Evolutionary conservation across 2,797 vertebrate genomes (phyloP).

Genomic region (Sebastes paucispinis): DNA sequence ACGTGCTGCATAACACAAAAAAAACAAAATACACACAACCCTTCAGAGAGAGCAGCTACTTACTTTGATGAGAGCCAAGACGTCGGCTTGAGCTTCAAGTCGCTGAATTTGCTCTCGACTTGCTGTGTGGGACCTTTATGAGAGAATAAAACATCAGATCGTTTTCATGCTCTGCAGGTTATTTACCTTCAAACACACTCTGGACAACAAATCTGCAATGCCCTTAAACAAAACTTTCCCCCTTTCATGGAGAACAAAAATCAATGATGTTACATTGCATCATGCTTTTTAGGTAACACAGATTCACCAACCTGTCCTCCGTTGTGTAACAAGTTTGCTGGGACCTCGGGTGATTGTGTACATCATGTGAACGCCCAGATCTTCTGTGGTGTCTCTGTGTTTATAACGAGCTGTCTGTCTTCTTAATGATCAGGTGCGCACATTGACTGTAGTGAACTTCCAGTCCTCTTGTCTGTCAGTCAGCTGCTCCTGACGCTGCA

Average conservation of each 20-base stretch:
- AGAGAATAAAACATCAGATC: neutral
- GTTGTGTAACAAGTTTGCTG: constrained; percentile 94
- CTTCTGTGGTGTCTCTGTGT: neutral
- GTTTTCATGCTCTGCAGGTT: neutral
- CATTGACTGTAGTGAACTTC: neutral
- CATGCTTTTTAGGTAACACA: neutral
- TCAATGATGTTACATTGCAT: constrained; percentile 39
- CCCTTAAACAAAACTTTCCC: neutral
- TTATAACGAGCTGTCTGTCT: neutral
- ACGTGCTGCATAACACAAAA: constrained; percentile 22
- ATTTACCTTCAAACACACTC: neutral
- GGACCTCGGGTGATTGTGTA: constrained; percentile 95
- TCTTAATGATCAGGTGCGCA: neutral
- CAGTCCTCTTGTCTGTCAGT: constrained; percentile 3
- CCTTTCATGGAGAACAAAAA: too few species aligned
- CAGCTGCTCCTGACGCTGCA: constrained; percentile 40
- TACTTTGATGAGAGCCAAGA: constrained; percentile 79
- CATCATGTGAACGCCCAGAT: constrained; percentile 84
- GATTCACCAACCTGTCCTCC: constrained; percentile 87
- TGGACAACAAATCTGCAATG: too few species aligned
- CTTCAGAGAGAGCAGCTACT: constrained; percentile 39
- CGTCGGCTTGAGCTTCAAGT: constrained; percentile 86
- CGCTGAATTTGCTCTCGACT: constrained; percentile 88
- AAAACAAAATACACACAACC: neutral
- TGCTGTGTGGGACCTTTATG: constrained; percentile 88